Conservation (phyloP, 2,797 vertebrate species). For the Anguilla megastoma region DNA sequence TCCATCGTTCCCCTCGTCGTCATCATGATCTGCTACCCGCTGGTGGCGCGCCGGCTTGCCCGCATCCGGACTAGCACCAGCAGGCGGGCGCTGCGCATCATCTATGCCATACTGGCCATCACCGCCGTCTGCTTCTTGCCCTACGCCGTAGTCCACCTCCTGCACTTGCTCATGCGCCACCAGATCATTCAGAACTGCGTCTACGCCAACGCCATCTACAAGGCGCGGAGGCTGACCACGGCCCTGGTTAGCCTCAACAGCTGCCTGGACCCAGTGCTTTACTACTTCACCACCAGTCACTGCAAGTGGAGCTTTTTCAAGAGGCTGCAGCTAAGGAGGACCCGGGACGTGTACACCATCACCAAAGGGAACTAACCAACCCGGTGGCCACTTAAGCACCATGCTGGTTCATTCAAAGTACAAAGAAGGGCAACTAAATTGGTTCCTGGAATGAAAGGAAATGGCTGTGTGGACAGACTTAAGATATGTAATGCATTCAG, state of each 20-base stretch:
- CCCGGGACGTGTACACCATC: constrained; percentile 64
- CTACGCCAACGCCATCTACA: constrained; percentile 49
- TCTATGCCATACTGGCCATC: constrained; percentile 71
- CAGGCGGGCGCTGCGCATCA: constrained; percentile 62
- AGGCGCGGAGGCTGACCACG: constrained; percentile 67
- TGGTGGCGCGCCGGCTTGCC: constrained; percentile 62
- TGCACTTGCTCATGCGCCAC: constrained; percentile 67
- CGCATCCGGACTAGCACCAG: constrained; percentile 54
- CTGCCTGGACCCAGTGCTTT: constrained; percentile 80
- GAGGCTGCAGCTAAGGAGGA: constrained; percentile 45
- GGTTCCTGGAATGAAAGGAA: background rate
- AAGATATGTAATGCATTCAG: too few relatives aligned
- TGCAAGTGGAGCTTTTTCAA: constrained; percentile 55
- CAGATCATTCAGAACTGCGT: constrained; percentile 50
- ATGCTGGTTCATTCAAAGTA: background rate
- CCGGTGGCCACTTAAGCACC: background rate
- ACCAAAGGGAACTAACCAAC: background rate
- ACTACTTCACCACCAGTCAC: constrained; percentile 71
- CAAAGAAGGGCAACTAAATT: background rate
- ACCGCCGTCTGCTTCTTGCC: constrained; percentile 82
- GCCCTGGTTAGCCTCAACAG: constrained; percentile 79
- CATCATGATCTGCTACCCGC: constrained; percentile 72
- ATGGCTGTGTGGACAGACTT: too few relatives aligned
- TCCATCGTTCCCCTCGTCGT: constrained; percentile 70
- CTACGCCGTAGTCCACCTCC: constrained; percentile 72